phyloP scores from a whole-genome alignment of 2,113 vertebrate species.

The Poecile atricapillus region DNA sequence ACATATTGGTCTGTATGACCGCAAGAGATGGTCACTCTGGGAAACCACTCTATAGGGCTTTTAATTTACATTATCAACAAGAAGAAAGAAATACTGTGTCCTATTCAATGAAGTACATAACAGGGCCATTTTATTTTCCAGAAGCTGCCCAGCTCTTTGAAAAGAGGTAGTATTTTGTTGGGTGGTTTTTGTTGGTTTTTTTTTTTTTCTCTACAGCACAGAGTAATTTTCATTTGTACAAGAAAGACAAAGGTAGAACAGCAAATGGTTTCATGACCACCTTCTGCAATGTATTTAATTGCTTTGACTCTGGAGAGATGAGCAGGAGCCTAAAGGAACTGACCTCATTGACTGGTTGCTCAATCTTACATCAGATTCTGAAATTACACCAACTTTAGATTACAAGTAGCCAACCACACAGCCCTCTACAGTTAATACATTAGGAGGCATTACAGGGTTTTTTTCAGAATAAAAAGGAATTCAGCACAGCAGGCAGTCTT shows the following conservation, averaged over 20 bases:
- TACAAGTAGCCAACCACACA: not conserved
- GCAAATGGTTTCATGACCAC: not conserved
- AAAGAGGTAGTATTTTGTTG: not conserved
- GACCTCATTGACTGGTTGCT: constrained; percentile 35
- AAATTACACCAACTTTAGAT: not conserved
- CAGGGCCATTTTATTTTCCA: not conserved
- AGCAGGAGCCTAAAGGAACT: not conserved
- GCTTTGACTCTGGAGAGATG: not conserved
- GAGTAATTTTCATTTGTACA: not conserved
- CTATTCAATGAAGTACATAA: not conserved
- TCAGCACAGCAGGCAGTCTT: not conserved
- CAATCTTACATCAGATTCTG: not conserved
- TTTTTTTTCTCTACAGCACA: not conserved
- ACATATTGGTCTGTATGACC: not conserved
- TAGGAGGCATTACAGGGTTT: not conserved
- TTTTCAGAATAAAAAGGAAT: not conserved
- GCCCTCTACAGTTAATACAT: not conserved
- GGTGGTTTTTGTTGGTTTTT: not conserved
- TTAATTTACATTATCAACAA: not conserved
- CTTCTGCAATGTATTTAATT: not conserved
- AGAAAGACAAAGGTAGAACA: not conserved
- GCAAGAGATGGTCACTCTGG: not conserved
- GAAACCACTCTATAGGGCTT: not conserved
- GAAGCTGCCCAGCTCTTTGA: not conserved
- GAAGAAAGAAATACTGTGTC: not conserved